These are phyloP conservation scores for Platysternon megacephalum DNA, from an alignment of 2,113 vertebrate genomes.

Conservation along the genomic window DNA sequence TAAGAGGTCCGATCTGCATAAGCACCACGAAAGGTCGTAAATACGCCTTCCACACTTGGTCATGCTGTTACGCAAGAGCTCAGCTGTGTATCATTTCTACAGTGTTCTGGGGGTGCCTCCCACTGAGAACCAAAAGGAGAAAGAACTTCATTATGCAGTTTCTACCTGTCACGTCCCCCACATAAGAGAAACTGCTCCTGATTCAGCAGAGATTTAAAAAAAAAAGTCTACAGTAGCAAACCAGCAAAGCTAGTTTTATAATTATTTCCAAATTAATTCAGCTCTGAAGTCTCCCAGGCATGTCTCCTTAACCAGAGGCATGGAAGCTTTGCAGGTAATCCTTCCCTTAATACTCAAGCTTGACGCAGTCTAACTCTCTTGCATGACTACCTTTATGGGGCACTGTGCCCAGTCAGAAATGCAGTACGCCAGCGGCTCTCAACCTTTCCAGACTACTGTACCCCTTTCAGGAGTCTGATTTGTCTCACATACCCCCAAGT, in stretches of 20 bases:
- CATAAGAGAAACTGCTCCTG: neutral
- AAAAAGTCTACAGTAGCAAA: neutral
- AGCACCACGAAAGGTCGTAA: accelerated
- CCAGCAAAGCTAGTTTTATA: neutral
- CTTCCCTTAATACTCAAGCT: accelerated
- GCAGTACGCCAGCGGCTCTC: neutral
- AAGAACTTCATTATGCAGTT: neutral
- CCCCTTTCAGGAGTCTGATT: too few relatives aligned
- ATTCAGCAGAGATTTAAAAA: neutral
- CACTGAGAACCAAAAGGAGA: accelerated
- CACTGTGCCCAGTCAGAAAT: neutral
- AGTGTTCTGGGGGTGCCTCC: neutral
- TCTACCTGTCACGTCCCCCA: neutral
- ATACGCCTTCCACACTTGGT: accelerated
- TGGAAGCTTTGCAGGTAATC: neutral
- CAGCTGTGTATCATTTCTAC: accelerated
- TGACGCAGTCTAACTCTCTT: accelerated
- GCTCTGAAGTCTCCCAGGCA: neutral
- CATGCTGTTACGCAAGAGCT: neutral
- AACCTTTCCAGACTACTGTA: neutral
- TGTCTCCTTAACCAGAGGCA: neutral
- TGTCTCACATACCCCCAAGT: too few relatives aligned
- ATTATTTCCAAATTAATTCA: neutral
- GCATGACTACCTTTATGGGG: neutral
- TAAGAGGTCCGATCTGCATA: neutral